Evolutionary conservation across 2,113 vertebrate genomes (phyloP), one percentile per base, ranked within the genome.

Genomic region (Anguilla japonica): DNA sequence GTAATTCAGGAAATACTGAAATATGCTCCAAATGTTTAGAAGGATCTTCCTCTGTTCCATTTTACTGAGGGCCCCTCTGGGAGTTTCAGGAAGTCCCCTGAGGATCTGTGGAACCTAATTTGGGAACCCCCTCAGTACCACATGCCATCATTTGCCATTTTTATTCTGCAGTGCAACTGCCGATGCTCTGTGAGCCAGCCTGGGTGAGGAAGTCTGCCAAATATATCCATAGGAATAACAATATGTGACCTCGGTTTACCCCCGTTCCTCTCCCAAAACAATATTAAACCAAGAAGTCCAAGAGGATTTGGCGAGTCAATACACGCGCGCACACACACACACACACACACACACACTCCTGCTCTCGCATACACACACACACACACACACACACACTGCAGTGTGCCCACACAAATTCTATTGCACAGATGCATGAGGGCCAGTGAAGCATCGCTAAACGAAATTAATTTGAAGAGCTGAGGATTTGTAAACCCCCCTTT

Each of bases 401-500:
- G 80, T 3, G 50, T 18, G 75, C 56, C 43, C 67, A 75, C 63
- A 75, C 78, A 29, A 34, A 67, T 57, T 57, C 1, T 57, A 57
- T n/a, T 7, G 26, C 82, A 18, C 15, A 22, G 15, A 9, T 84
- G 57, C 18, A 67, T 22, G 7, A 3, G 6, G 56, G 53, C n/a
- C 71, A 75, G 71, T 1, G 7, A 75, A 75, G 71, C 71, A 9
- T 75, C 71, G 6, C 26, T 13, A 75, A 75, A 34, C 34, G 22
- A 14, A 75, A 75, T 13, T 7, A 7, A 75, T 75, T 75, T 75
- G 7, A n/a, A 34, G 9, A 11, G 11, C 26, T 50, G 41, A 82
- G 22, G 26, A 50, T 50, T 14, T 50, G 41, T 29, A 53, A n/a
- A 46, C 43, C 53, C 90, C 85, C 87, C 85, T 87, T 80, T 86